A percentile compares a stretch with the other conserved stretches of the same genome.
Evolutionary conservation across 2,888 invertebrate species (phyloP).

Genomic region (Cosmia trapezina): DNA sequence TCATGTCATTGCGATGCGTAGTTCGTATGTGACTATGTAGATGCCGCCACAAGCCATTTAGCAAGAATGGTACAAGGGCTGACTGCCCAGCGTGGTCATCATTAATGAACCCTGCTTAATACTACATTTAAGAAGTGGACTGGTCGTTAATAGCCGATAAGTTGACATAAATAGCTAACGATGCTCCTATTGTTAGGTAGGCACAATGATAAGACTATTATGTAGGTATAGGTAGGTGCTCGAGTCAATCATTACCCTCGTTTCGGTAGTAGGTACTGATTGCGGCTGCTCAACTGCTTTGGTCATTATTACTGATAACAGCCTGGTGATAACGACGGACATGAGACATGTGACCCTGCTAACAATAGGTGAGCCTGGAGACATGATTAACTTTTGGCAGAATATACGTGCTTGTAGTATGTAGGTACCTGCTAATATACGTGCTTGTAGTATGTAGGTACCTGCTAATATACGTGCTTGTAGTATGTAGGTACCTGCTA

Average conservation of each 20-base stretch:
- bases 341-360: conserved; percentile 13
- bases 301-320: conserved; percentile 48
- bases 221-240: background rate
- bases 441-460: no score
- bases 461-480: no score
- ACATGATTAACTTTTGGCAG: conserved; percentile 1
- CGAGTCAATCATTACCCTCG: conserved; percentile 46
- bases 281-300: conserved; percentile 8
- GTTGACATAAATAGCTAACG: conserved; percentile 30
- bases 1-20: no score
- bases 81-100: background rate
- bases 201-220: conserved; percentile 26
- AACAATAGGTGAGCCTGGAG: background rate
- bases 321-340: conserved; percentile 21
- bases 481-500: no score
- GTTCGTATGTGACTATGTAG: no score
- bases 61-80: background rate
- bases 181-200: conserved; percentile 23
- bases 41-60: background rate
- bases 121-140: background rate
- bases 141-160: conserved; percentile 17
- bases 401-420: no score
- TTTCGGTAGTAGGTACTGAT: conserved; percentile 38
- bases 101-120: background rate
- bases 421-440: no score